These are phyloP conservation scores for Carpatolechia fugitivella DNA, from an alignment of 2,888 invertebrate genomes.

Conservation along the genomic window DNA sequence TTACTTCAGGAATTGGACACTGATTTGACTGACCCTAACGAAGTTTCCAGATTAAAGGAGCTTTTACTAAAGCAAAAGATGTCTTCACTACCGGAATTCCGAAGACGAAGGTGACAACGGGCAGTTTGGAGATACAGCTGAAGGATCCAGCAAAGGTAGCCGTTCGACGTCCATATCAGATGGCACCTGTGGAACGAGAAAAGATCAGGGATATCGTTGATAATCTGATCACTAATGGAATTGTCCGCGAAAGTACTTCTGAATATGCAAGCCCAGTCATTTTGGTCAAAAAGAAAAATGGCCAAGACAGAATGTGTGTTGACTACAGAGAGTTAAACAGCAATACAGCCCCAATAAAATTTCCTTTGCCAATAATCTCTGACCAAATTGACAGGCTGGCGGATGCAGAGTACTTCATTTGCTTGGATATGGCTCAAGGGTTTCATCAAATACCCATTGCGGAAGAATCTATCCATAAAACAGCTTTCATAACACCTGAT, in stretches of 20 bases:
- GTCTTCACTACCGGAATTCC: constrained; percentile 14
- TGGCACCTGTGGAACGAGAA: constrained; percentile 30
- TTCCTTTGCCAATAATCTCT: constrained; percentile 29
- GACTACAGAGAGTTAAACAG: constrained; percentile 30
- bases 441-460: constrained; percentile 32
- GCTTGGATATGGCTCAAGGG: constrained; percentile 30
- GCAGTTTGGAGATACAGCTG: constrained; percentile 10
- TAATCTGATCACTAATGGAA: constrained; percentile 31
- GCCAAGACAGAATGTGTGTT: constrained; percentile 31
- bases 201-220: constrained; percentile 30
- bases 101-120: constrained; percentile 15
- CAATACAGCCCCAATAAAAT: constrained; percentile 28
- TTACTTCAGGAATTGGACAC: neutral
- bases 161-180: constrained; percentile 14
- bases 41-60: neutral
- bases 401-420: constrained; percentile 19
- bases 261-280: constrained; percentile 35
- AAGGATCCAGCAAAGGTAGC: constrained; percentile 17
- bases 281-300: constrained; percentile 27
- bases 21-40: neutral
- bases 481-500: constrained; percentile 34
- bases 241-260: constrained; percentile 35
- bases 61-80: neutral
- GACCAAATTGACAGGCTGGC: constrained; percentile 31
- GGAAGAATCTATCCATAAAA: constrained; percentile 28